Evolutionary conservation across 2,113 vertebrate species (phyloP).

Genomic region (Limnothrissa miodon): DNA sequence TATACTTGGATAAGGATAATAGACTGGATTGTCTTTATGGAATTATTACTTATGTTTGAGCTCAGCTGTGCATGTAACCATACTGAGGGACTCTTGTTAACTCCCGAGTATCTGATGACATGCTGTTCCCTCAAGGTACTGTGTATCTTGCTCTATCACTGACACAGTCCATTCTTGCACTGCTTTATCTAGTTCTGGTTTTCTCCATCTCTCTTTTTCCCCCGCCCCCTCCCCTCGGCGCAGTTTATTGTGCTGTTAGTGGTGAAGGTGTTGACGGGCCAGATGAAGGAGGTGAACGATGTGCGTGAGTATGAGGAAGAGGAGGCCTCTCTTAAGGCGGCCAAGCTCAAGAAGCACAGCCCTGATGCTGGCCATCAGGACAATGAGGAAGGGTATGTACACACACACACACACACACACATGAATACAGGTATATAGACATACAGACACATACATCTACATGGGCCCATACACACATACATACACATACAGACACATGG

Average conservation of each 20-base stretch:
- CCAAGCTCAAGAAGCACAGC: constrained; percentile 21
- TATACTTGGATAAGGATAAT: too few relatives aligned
- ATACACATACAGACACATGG: background rate
- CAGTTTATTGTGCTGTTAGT: constrained; percentile 93
- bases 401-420: background rate
- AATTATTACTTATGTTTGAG: too few relatives aligned
- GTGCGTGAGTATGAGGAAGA: constrained; percentile 86
- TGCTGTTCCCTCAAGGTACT: background rate
- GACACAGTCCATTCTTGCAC: background rate
- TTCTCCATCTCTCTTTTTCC: background rate
- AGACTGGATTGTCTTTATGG: too few relatives aligned
- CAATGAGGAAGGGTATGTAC: constrained; percentile 59
- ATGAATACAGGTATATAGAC: background rate
- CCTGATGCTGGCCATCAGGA: constrained; percentile 62
- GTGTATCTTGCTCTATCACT: background rate
- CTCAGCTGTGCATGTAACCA: too few relatives aligned
- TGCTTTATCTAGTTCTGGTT: background rate
- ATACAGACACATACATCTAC: too few relatives aligned
- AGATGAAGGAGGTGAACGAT: constrained; percentile 86
- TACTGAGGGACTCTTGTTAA: too few relatives aligned
- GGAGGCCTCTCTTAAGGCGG: constrained; percentile 47
- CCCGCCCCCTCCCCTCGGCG: background rate
- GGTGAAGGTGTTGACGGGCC: constrained; percentile 84
- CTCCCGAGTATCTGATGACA: background rate
- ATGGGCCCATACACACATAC: background rate